Conservation (phyloP, 2,113 vertebrate species). For the Scomber colias region DNA sequence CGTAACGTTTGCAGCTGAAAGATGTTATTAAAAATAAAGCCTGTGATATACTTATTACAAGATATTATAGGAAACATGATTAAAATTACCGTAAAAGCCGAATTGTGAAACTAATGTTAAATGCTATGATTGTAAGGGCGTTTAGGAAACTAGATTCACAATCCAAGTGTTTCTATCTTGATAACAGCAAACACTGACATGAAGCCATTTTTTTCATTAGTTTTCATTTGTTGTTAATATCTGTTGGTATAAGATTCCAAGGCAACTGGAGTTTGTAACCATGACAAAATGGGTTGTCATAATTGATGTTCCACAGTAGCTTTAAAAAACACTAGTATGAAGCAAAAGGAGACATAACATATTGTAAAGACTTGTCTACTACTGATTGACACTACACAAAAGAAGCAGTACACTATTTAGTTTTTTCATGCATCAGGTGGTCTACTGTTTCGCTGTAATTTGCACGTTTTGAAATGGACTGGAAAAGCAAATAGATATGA, state of each 20-base stretch:
- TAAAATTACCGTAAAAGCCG: not conserved
- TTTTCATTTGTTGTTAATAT: conserved; percentile 8
- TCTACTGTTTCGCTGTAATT: conserved; percentile 15
- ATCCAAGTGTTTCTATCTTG: not conserved
- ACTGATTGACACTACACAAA: conserved; percentile 25
- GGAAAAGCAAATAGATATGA: conserved; percentile 21
- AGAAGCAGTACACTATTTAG: conserved; percentile 17
- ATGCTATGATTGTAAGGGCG: not conserved
- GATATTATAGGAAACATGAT: too few relatives aligned
- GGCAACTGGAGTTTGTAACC: conserved; percentile 19
- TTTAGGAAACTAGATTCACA: not conserved
- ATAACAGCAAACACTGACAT: conserved; percentile 12
- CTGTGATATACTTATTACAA: too few relatives aligned
- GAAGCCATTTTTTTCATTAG: not conserved
- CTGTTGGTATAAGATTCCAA: conserved; percentile 7
- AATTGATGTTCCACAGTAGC: not conserved
- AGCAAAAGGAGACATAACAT: conserved; percentile 50
- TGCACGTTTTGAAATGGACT: conserved; percentile 12
- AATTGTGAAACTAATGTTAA: not conserved
- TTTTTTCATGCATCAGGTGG: conserved; percentile 31
- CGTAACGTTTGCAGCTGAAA: too few relatives aligned
- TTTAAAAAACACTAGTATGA: conserved; percentile 28
- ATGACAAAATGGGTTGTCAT: conserved; percentile 28
- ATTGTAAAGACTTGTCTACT: not conserved
- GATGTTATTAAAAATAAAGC: too few relatives aligned